Conservation (phyloP, 2,888 invertebrate genomes). For the Heliconius charithonia region DNA sequence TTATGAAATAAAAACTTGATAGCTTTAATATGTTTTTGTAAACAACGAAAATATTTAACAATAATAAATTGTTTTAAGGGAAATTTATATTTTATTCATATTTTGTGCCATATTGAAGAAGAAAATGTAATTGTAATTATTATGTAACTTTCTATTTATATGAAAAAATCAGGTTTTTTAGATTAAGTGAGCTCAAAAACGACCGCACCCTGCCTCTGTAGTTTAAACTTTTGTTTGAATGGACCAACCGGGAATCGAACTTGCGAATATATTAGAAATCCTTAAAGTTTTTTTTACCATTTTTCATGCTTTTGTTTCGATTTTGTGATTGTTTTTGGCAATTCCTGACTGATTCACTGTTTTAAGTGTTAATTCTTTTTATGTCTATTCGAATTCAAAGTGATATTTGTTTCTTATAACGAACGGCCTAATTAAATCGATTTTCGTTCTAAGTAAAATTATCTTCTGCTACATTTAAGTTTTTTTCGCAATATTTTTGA, state of each 20-base stretch:
- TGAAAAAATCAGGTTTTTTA: background rate
- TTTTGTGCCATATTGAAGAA: slow-evolving; percentile 34
- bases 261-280: background rate
- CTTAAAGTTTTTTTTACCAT: background rate
- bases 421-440: background rate
- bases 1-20: slow-evolving; percentile 6
- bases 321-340: background rate
- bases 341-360: background rate
- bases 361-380: background rate
- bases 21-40: slow-evolving; percentile 28
- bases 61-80: slow-evolving; percentile 24
- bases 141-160: background rate
- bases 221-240: background rate
- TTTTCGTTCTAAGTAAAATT: background rate
- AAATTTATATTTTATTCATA: slow-evolving; percentile 18
- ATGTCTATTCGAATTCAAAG: background rate
- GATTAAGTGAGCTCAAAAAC: slow-evolving; percentile 15
- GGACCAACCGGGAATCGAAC: slow-evolving; percentile 16
- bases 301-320: background rate
- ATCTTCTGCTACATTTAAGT: too few relatives aligned
- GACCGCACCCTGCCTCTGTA: slow-evolving; percentile 19
- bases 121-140: background rate
- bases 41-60: slow-evolving; percentile 27
- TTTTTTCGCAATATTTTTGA: too few relatives aligned
- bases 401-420: background rate